Percentiles rank a stretch among this genome's conserved stretches.
phyloP scores from a whole-genome alignment of 2,113 vertebrate genomes.

The Picathartes gymnocephalus region DNA sequence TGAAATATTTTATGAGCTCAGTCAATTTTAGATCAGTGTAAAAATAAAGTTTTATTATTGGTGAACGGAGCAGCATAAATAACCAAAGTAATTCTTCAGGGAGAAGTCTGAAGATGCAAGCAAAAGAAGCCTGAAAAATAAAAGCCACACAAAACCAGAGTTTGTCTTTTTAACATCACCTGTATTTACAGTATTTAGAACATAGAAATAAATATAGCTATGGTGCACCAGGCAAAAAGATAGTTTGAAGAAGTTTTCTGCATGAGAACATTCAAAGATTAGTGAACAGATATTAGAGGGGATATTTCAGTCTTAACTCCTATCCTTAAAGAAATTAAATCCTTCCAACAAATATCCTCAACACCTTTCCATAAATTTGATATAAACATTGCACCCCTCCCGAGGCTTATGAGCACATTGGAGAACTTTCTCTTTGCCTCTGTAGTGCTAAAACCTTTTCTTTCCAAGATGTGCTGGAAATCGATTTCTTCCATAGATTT shows the following conservation, averaged over 20 bases:
- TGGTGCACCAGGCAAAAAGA: neutral
- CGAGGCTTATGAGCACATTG: neutral
- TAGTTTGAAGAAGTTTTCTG: neutral
- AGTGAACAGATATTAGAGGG: neutral
- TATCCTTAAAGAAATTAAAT: neutral
- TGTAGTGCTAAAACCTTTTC: neutral
- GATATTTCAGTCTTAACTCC: neutral
- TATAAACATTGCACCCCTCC: rapidly evolving
- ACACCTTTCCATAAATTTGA: neutral
- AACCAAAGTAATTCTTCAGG: neutral
- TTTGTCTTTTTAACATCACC: neutral
- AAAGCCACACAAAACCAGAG: neutral
- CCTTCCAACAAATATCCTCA: neutral
- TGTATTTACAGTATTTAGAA: neutral
- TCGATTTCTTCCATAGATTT: neutral
- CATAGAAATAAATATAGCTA: neutral
- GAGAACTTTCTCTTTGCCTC: neutral
- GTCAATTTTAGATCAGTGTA: neutral
- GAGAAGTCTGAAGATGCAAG: neutral
- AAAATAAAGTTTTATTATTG: neutral
- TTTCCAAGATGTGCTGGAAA: neutral
- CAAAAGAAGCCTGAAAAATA: neutral
- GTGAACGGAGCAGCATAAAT: neutral
- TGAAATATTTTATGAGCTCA: neutral
- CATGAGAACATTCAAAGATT: neutral